Percentiles rank a stretch among this genome's conserved stretches.
phyloP scores from a whole-genome alignment of 2,888 invertebrate species.

The Agonopterix heracliana region DNA sequence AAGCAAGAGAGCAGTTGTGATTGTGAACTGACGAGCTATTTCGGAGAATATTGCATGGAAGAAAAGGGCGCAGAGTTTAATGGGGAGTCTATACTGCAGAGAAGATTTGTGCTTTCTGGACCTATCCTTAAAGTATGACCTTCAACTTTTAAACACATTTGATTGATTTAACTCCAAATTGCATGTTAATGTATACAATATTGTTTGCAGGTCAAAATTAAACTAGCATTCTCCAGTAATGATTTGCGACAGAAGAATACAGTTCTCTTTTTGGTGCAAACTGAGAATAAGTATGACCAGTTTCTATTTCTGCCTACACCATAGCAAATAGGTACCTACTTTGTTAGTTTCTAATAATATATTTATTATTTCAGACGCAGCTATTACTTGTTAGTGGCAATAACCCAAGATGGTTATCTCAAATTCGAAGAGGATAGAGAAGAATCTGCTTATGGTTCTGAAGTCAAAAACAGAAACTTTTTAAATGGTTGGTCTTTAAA shows the following conservation, averaged over 20 bases:
- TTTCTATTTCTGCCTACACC: background rate
- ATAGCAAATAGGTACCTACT: background rate
- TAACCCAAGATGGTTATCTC: constrained; percentile 88
- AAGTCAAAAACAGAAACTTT: constrained; percentile 86
- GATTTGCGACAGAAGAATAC: constrained; percentile 87
- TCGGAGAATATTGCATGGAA: constrained; percentile 91
- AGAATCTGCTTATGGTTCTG: constrained; percentile 82
- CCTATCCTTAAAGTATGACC: constrained; percentile 74
- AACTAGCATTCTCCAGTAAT: constrained; percentile 90
- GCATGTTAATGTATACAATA: background rate
- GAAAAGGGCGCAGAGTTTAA: constrained; percentile 94
- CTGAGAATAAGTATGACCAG: constrained; percentile 82
- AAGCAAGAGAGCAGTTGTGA: constrained; percentile 91
- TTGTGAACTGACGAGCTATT: constrained; percentile 92
- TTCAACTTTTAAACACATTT: background rate
- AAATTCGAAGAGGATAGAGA: constrained; percentile 92
- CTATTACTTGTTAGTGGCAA: constrained; percentile 88
- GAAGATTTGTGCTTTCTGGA: constrained; percentile 83
- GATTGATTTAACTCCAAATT: background rate
- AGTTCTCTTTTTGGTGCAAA: constrained; percentile 86
- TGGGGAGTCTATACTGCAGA: constrained; percentile 88
- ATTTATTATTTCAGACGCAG: constrained; percentile 76
- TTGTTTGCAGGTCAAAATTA: constrained; percentile 82
- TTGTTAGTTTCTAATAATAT: background rate
- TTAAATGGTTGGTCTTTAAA: constrained; percentile 80